These are phyloP conservation scores for Teleiodes luculella DNA, from an alignment of 2,888 invertebrate species.

Conservation along the genomic window DNA sequence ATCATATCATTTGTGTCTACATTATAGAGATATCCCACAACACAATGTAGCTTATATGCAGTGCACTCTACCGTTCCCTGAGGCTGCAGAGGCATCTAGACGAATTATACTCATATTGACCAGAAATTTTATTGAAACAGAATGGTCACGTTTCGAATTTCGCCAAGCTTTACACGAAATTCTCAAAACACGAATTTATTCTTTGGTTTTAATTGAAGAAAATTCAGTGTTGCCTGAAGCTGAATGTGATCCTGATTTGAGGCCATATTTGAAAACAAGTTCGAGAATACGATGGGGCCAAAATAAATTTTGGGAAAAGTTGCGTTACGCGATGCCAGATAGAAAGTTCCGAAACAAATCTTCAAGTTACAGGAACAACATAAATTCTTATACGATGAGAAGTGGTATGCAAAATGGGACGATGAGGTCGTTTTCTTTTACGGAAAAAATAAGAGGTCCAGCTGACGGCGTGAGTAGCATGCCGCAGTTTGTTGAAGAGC, in stretches of 20 bases:
- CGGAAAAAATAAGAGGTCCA: conserved; percentile 66
- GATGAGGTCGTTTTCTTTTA: conserved; percentile 80
- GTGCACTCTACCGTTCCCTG: conserved; percentile 85
- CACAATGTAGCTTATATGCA: conserved; percentile 83
- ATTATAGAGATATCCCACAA: conserved; percentile 90
- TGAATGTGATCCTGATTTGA: conserved; percentile 90
- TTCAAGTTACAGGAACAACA: conserved; percentile 86
- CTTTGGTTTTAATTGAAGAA: conserved; percentile 92
- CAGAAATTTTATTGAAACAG: conserved; percentile 92
- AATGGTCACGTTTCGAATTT: conserved; percentile 95
- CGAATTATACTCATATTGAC: conserved; percentile 92
- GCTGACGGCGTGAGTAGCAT: conserved; percentile 80
- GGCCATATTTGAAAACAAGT: conserved; percentile 92
- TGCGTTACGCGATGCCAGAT: conserved; percentile 92
- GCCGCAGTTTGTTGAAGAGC: conserved; percentile 70
- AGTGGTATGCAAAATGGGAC: conserved; percentile 78
- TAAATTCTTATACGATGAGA: conserved; percentile 90
- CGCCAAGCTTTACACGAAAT: conserved; percentile 93
- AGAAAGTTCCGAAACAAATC: conserved; percentile 71
- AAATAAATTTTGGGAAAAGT: conserved; percentile 95
- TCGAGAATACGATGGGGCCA: conserved; percentile 92
- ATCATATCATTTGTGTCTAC: conserved; percentile 90
- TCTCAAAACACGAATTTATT: conserved; percentile 88
- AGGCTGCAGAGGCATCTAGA: conserved; percentile 93
- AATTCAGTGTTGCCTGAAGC: conserved; percentile 88